Conservation (phyloP, 2,113 vertebrate genomes). For the Dicerorhinus sumatrensis region DNA sequence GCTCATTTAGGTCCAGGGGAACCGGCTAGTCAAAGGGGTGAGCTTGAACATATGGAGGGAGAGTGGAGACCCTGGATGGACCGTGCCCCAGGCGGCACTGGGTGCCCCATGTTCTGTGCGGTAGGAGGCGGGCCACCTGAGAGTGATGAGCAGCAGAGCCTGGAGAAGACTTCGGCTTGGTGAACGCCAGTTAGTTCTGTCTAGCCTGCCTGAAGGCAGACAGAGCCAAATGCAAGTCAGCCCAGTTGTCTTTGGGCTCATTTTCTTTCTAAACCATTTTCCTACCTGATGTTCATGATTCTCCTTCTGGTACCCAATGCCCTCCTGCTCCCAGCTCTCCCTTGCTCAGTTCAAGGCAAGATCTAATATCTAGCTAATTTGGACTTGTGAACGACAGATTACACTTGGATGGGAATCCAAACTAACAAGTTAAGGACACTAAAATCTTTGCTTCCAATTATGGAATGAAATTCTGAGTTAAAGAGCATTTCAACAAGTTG, state of each 20-base stretch:
- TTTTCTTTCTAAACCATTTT: background rate
- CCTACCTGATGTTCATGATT: background rate
- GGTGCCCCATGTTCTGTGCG: rapidly evolving
- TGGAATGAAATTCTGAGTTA: background rate
- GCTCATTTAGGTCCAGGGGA: background rate
- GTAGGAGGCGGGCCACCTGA: background rate
- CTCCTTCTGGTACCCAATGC: background rate
- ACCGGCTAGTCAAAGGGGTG: background rate
- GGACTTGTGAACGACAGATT: background rate
- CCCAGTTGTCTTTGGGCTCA: background rate
- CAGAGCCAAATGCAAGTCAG: background rate
- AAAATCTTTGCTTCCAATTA: background rate
- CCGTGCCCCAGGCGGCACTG: too few relatives aligned
- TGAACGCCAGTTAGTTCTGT: background rate
- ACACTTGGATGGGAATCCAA: background rate
- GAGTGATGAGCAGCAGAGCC: background rate
- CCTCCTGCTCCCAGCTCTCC: background rate
- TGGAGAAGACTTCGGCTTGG: rapidly evolving
- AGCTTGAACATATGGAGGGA: background rate
- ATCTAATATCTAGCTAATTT: background rate
- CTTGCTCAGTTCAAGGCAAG: background rate
- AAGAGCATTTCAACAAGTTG: background rate
- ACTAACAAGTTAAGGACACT: background rate
- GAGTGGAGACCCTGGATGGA: background rate
- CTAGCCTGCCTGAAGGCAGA: background rate